A percentile compares a stretch with the other conserved stretches of the same genome.
Evolutionary conservation across 1,140 invertebrate genomes (phyloP).

Genomic region (Drosophila setifemur): DNA sequence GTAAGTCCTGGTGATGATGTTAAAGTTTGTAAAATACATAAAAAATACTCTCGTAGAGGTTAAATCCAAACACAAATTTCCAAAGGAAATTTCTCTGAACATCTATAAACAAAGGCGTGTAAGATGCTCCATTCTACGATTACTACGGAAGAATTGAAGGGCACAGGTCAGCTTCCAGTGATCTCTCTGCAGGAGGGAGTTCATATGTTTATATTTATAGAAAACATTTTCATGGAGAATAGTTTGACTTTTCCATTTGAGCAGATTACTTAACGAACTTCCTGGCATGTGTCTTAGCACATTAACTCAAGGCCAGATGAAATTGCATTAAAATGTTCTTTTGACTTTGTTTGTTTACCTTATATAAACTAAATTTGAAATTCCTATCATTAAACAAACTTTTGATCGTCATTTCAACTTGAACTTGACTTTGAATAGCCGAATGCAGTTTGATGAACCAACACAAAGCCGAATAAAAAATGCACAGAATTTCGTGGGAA

Average conservation of each 20-base stretch:
- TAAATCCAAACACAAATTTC: slow-evolving; percentile 15
- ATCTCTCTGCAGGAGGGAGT: neutral
- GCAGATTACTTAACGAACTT: slow-evolving; percentile 1
- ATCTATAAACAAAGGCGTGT: slow-evolving; percentile 14
- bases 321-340: slow-evolving; percentile 41
- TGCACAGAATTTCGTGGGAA: slow-evolving; percentile 16
- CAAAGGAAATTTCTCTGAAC: slow-evolving; percentile 15
- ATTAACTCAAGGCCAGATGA: slow-evolving; percentile 36
- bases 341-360: slow-evolving; percentile 67
- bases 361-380: slow-evolving; percentile 28
- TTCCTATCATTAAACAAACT: slow-evolving; percentile 50
- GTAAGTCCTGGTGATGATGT: too few species aligned
- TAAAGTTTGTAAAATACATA: too few species aligned
- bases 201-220: slow-evolving; percentile 17
- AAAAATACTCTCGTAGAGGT: too few species aligned
- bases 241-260: slow-evolving; percentile 13
- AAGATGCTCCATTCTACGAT: slow-evolving; percentile 6
- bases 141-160: slow-evolving; percentile 28
- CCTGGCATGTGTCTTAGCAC: slow-evolving; percentile 10
- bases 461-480: neutral
- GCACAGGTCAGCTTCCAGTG: slow-evolving; percentile 2
- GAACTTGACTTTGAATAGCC: slow-evolving; percentile 61
- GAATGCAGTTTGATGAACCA: slow-evolving; percentile 25
- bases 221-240: slow-evolving; percentile 1
- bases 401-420: slow-evolving; percentile 49